A percentile compares a stretch with the other conserved stretches of the same genome.
These are phyloP conservation scores for Monopterus albus DNA, from an alignment of 2,113 vertebrate genomes.

Conservation along the genomic window DNA sequence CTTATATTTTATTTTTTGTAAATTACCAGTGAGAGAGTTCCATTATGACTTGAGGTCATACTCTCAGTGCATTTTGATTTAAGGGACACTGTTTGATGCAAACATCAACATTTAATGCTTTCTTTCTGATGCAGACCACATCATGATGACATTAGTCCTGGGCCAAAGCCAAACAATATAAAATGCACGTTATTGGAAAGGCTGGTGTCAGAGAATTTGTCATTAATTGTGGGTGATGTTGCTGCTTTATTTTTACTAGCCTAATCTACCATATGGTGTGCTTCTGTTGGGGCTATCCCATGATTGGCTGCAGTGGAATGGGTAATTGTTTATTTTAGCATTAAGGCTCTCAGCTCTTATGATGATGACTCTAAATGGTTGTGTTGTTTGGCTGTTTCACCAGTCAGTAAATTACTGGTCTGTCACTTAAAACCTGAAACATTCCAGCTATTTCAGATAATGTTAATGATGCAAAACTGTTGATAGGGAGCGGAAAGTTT, in stretches of 20 bases:
- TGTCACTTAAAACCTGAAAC: background rate
- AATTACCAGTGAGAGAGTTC: no score
- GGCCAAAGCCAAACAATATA: background rate
- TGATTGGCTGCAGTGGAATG: constrained; percentile 7
- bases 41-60: no score
- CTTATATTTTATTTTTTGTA: no score
- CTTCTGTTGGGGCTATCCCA: background rate
- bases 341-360: background rate
- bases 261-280: background rate
- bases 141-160: background rate
- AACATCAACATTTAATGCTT: no score
- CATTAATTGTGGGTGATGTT: constrained; percentile 3
- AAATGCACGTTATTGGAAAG: constrained; percentile 27
- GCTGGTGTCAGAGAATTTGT: background rate
- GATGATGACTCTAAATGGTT: constrained; percentile 29
- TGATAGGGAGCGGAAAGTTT: constrained; percentile 20
- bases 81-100: no score
- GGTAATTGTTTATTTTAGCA: constrained; percentile 59
- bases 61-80: no score
- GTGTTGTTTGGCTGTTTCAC: constrained; percentile 30
- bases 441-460: constrained; percentile 42
- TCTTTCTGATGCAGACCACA: background rate
- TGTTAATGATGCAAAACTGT: constrained; percentile 34
- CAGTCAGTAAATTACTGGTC: constrained; percentile 31
- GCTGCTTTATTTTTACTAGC: background rate